Evolutionary conservation across 2,113 vertebrate genomes (phyloP), one percentile per base, ranked within the genome.

Genomic region (Chrysemys picta): DNA sequence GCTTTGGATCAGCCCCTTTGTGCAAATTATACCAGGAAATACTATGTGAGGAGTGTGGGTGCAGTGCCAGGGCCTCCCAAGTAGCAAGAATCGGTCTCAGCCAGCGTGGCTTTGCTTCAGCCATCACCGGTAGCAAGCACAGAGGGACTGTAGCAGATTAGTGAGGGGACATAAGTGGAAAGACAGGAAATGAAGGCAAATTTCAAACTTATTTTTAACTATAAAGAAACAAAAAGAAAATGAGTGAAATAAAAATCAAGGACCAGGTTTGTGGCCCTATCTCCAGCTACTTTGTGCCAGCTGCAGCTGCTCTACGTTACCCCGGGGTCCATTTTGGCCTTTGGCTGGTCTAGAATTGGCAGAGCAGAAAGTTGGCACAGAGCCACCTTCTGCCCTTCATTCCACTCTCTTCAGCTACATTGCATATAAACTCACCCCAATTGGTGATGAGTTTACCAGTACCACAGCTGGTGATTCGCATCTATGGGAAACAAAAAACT

Each of bases 281-380:
- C 85, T 27, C 29, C 19, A 89, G 6, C 38, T 85, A 6, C 8
- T 72, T 78, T 53, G 27, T 19, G 3, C 85, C 29, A 7, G 16
- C 3, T 89, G 62, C 87, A 31, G 42, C 35, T 91, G 82, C 47
- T 47, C 42, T 65, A 25, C 50, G 11, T 85, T 89, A 59, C 57
- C 49, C 22, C 3, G 6, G 2, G 42, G 42, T 47, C 42, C 22
- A 25, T 45, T 78, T 16, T 78, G 42, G 25, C 42, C 80, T 10
- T 10, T 27, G 69, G 47, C 27, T 87, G 54, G 49, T 29, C 80
- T 84, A 88, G 10, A 2, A 49, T 87, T 0, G 0, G n/a, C 56
- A 5, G n/a, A 17, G n/a, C 17, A 47, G 5, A 45, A 85, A 19
- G 2, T 25, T 78, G 59, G n/a, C 50, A 65, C 25, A 35, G 6